These are phyloP conservation scores for Heliconius eleuchia DNA, from an alignment of 1,140 invertebrate genomes.

Conservation along the genomic window DNA sequence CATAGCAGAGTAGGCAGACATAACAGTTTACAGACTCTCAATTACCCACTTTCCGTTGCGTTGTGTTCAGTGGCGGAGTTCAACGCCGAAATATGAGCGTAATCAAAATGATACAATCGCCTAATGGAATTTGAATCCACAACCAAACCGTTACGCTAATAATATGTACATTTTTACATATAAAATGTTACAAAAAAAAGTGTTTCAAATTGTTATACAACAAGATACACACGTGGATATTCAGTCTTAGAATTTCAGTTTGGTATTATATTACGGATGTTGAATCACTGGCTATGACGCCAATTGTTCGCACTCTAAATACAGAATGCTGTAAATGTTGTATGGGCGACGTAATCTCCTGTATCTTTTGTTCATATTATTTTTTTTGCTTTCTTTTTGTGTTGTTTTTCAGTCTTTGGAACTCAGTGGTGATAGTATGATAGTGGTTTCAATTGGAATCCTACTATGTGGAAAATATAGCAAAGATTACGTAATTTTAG, in stretches of 20 bases:
- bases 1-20: no score
- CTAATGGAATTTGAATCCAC: no score
- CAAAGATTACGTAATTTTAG: no score
- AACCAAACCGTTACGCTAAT: no score
- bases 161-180: not conserved
- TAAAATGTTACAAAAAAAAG: not conserved
- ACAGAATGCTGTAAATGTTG: not conserved
- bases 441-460: no score
- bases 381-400: not conserved
- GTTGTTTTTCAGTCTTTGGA: not conserved
- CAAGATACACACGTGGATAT: not conserved
- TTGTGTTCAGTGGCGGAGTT: no score
- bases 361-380: not conserved
- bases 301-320: conserved; percentile 18
- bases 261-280: conserved; percentile 14
- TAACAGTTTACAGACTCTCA: no score
- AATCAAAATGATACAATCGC: no score
- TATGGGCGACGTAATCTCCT: not conserved
- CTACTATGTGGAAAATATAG: no score
- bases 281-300: conserved; percentile 8
- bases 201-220: not conserved
- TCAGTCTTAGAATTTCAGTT: conserved; percentile 11
- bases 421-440: not conserved
- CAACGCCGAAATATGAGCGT: no score
- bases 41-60: no score